Percentiles rank a stretch among this genome's conserved stretches.
Conservation (phyloP, 2,888 invertebrate species). For the Drosophila paranaensis region DNA sequence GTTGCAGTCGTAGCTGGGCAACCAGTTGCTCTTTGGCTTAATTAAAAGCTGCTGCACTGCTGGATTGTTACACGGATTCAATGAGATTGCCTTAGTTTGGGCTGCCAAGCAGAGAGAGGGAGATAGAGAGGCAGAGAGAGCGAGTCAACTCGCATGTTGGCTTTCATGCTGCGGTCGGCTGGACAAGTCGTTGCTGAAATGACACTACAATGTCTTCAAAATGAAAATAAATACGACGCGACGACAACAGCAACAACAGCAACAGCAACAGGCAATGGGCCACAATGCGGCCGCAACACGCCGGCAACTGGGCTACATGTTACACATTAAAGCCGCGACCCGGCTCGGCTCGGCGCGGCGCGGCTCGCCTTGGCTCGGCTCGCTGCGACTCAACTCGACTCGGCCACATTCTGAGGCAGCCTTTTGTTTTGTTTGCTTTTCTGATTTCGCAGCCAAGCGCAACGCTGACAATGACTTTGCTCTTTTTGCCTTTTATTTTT, state of each 20-base stretch:
- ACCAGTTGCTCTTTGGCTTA: conserved; percentile 81
- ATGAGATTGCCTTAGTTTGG: conserved; percentile 33
- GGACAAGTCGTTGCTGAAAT: conserved; percentile 76
- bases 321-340: conserved; percentile 72
- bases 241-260: conserved; percentile 24
- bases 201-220: conserved; percentile 80
- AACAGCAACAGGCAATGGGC: conserved; percentile 27
- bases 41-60: conserved; percentile 76
- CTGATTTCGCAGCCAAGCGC: conserved; percentile 79
- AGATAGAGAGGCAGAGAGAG: background rate
- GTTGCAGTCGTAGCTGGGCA: conserved; percentile 39
- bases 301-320: conserved; percentile 65
- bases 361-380: conserved; percentile 1
- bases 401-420: conserved; percentile 59
- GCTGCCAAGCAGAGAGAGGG: background rate
- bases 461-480: conserved; percentile 81
- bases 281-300: conserved; percentile 39
- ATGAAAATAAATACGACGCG: conserved; percentile 80
- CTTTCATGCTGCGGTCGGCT: conserved; percentile 71
- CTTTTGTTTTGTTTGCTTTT: conserved; percentile 76
- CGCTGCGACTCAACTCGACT: background rate
- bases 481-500: conserved; percentile 58
- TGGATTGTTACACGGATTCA: conserved; percentile 76
- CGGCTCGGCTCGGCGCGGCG: conserved; percentile 12
- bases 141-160: conserved; percentile 18